Evolutionary conservation across 2,113 vertebrate genomes (phyloP), one percentile per base, ranked within the genome.

Genomic region (Pogonocichla stellata): DNA sequence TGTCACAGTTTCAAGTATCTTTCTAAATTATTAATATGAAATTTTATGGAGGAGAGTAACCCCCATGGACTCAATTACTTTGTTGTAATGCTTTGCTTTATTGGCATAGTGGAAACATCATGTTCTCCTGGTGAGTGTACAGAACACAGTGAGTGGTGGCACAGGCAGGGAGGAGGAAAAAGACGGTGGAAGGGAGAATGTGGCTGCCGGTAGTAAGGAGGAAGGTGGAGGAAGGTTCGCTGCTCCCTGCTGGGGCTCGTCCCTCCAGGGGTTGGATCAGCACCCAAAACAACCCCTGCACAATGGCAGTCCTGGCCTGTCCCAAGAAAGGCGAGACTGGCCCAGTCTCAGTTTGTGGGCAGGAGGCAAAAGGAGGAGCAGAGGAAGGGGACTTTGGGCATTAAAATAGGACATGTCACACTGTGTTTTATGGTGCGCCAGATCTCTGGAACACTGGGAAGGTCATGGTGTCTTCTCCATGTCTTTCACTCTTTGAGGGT

Each of bases 251-350:
- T 6, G 9, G 10, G 14, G 4, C 28, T 54, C 0, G 4, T 33
- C 14, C 4, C 7, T 10, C 34, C 2, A 0, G 57, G 34, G 29
- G 12, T 17, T 0, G 5, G 26, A 80, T 50, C 50, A 56, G 61
- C 26, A 29, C 20, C 13, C 0, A 1, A 9, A 66, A 18, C 8
- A 4, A 22, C 3, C 40, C 33, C 33, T 50, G 57, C 16, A 12
- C 26, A 25, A 4, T 0, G 4, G 12, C 0, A 0, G n/a, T 28
- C 51, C 28, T 3, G 0, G 58, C 40, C 31, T 3, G 2, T 56
- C 40, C 62, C 31, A 16, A n/a, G 23, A 42, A 29, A 25, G 34
- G n/a, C 2, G 8, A 61, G 45, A 12, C 43, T 19, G 25, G 34
- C 23, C 20, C 1, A 1, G 54, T 67, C 5, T 2, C 0, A 0